These are phyloP conservation scores for Brachionus rubens DNA, from an alignment of 1,140 invertebrate species.

Conservation along the genomic window DNA sequence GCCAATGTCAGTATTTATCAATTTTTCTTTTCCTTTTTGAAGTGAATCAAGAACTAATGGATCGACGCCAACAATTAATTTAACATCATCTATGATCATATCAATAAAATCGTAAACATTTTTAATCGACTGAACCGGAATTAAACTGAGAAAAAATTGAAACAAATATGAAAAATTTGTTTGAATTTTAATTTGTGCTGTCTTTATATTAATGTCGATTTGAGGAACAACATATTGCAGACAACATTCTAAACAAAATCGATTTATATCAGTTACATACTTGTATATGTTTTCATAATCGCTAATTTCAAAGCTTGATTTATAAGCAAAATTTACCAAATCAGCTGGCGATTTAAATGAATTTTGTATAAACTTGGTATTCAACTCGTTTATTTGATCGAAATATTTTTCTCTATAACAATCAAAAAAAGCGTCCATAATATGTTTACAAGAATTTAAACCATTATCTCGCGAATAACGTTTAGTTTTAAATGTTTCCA, in stretches of 20 bases:
- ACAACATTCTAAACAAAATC: not conserved
- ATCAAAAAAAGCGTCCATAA: not conserved
- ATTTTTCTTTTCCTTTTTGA: not conserved
- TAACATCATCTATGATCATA: not conserved
- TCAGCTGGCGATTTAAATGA: not conserved
- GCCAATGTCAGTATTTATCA: not conserved
- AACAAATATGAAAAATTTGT: not conserved
- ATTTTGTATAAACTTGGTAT: not conserved
- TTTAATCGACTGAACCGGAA: not conserved
- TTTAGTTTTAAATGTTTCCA: not conserved
- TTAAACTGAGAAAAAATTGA: not conserved
- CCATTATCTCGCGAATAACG: not conserved
- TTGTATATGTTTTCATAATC: not conserved
- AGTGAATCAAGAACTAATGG: not conserved
- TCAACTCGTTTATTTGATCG: not conserved
- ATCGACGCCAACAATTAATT: not conserved
- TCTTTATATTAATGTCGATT: not conserved
- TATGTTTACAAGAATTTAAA: not conserved
- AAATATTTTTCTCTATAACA: not conserved
- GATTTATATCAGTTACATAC: conserved; percentile 2
- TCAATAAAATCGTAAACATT: not conserved
- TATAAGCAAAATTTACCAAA: not conserved
- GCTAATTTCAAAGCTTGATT: not conserved
- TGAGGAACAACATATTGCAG: not conserved
- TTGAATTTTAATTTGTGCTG: not conserved